A percentile compares a stretch with the other conserved stretches of the same genome.
Conservation (phyloP, 35 echinoderm and acorn worm genomes). For the Patiria miniata region DNA sequence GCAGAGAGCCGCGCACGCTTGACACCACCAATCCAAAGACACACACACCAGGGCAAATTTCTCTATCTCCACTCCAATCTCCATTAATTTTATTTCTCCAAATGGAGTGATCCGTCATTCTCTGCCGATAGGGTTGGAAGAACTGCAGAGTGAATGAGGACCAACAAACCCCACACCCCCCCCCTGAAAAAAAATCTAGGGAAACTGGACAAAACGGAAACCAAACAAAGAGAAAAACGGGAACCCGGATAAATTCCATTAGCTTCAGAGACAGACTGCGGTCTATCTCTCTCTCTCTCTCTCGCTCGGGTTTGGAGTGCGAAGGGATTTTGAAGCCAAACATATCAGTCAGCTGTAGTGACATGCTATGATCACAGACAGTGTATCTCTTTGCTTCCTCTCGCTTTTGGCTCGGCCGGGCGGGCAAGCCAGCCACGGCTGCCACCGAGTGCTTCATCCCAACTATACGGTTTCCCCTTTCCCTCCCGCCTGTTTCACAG, state of each 20-base stretch:
- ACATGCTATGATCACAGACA: not conserved
- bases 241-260: constrained; percentile 12
- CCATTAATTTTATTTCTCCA: constrained; percentile 26
- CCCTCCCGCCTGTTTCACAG: not conserved
- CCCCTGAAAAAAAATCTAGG: constrained; percentile 10
- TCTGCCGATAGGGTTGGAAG: not conserved
- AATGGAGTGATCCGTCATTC: constrained; percentile 18
- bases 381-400: not conserved
- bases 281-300: not conserved
- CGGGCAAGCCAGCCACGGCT: too few relatives aligned
- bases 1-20: not conserved
- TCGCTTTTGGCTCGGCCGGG: not conserved
- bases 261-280: not conserved
- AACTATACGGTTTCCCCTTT: not conserved
- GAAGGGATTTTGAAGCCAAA: constrained; percentile 19
- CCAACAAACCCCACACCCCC: too few relatives aligned
- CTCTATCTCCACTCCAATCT: not conserved
- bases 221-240: not conserved
- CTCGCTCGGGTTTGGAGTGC: not conserved
- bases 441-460: not conserved
- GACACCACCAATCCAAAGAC: too few relatives aligned
- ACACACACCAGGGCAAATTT: too few relatives aligned
- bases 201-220: not conserved
- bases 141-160: not conserved
- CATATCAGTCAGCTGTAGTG: constrained; percentile 27